phyloP scores from a whole-genome alignment of 2,113 vertebrate species.

The Anhinga anhinga region DNA sequence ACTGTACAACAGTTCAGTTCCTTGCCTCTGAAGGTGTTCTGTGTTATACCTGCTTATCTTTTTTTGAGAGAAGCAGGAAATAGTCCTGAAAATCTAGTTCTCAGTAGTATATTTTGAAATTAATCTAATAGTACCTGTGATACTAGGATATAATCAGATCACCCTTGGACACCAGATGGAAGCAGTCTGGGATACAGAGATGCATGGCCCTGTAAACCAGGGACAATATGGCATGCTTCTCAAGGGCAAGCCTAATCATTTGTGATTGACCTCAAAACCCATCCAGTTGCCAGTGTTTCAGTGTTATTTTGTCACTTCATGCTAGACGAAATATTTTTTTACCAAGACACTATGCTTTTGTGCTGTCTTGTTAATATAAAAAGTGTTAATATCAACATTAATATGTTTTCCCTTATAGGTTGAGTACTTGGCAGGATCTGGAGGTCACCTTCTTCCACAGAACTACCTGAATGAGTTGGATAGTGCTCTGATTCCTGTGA shows the following conservation, averaged over 20 bases:
- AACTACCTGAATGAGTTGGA: constrained; percentile 93
- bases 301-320: neutral
- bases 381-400: neutral
- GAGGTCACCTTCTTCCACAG: constrained; percentile 86
- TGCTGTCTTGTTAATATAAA: accelerated
- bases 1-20: neutral
- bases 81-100: neutral
- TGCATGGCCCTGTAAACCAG: neutral
- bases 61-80: neutral
- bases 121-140: neutral
- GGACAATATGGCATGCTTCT: neutral
- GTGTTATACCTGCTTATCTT: neutral
- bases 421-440: constrained; percentile 91
- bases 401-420: constrained; percentile 73
- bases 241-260: neutral
- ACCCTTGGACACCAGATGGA: neutral
- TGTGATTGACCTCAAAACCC: neutral
- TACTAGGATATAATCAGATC: neutral
- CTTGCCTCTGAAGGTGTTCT: neutral
- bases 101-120: neutral
- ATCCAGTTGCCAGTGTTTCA: neutral
- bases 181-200: neutral
- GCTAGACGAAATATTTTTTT: neutral
- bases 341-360: neutral
- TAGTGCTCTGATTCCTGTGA: constrained; percentile 88